Conservation (phyloP, 2,113 vertebrate genomes). For the Strigops habroptila region DNA sequence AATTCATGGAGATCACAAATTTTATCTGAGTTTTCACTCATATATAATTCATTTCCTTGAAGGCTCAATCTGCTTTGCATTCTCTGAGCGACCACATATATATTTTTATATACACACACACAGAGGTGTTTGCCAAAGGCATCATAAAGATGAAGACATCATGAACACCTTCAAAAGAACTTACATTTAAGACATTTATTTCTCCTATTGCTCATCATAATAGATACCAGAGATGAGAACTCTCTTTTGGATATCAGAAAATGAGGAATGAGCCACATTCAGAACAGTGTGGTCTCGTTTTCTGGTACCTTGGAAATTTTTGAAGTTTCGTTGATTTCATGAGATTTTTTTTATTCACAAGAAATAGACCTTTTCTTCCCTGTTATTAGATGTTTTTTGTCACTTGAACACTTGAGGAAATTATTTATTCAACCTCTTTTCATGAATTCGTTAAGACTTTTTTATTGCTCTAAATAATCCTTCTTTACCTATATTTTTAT, state of each 20-base stretch:
- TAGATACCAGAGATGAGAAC: neutral
- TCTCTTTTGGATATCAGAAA: neutral
- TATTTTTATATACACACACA: no score
- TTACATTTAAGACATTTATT: neutral
- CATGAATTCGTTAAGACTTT: neutral
- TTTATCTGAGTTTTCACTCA: neutral
- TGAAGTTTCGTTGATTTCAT: neutral
- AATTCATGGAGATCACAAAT: neutral
- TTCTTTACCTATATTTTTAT: neutral
- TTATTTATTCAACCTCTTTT: neutral
- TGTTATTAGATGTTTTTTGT: neutral
- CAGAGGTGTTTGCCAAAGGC: neutral
- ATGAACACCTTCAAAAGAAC: neutral
- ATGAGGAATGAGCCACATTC: neutral
- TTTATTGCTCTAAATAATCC: neutral
- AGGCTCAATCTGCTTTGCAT: neutral
- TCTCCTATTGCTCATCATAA: neutral
- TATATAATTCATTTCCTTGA: neutral
- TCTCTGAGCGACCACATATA: neutral
- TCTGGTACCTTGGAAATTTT: neutral
- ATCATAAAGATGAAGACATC: neutral
- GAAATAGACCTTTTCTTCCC: neutral
- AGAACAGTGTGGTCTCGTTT: neutral
- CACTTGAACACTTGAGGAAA: neutral
- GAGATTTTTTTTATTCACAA: neutral